These are phyloP conservation scores for Allacma fusca DNA, from an alignment of 2,888 invertebrate genomes.

Conservation along the genomic window DNA sequence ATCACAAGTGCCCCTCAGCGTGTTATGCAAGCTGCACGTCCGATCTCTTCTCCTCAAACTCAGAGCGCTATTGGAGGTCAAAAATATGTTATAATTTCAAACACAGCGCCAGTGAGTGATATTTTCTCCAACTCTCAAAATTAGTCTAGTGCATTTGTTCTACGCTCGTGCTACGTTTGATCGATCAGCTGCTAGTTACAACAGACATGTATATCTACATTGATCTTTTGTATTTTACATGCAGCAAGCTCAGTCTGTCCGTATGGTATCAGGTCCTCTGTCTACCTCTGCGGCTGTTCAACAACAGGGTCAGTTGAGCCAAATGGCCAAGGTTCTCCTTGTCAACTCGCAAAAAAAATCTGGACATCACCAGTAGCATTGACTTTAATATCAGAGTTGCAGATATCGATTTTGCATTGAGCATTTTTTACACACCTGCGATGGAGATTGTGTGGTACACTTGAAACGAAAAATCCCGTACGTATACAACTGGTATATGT, in stretches of 20 bases:
- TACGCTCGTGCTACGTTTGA: not conserved
- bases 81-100: slow-evolving; percentile 46
- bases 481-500: no score
- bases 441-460: no score
- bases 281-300: slow-evolving; percentile 9
- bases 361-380: not conserved
- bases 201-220: no score
- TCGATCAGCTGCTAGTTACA: no score
- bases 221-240: not conserved
- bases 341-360: slow-evolving; percentile 42
- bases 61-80: slow-evolving; percentile 32
- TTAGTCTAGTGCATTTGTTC: not conserved
- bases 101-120: slow-evolving; percentile 30
- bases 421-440: no score
- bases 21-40: slow-evolving; percentile 10
- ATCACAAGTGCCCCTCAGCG: not conserved
- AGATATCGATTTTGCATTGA: no score
- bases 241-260: slow-evolving; percentile 46
- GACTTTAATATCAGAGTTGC: not conserved
- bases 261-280: slow-evolving; percentile 36
- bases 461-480: no score
- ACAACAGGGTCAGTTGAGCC: slow-evolving; percentile 42
- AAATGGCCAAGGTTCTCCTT: slow-evolving; percentile 48
- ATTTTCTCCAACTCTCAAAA: not conserved
- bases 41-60: not conserved